Base-by-base conservation (phyloP, 2,113 vertebrate species). In the Corythornis madagascariensis region DNA sequence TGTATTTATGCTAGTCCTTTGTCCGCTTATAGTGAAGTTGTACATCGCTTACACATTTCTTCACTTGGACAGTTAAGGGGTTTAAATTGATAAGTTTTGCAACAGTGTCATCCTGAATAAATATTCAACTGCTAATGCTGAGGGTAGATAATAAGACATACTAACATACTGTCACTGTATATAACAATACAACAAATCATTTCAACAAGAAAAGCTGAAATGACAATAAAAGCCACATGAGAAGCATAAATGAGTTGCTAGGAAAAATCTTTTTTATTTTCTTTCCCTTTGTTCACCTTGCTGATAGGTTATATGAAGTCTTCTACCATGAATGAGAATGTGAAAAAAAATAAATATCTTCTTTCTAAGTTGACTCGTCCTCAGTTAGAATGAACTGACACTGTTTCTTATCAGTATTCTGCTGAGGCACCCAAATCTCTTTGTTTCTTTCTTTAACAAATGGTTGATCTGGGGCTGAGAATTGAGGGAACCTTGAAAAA, bases 371-470 rank as follows among this genome's bases (percentile, higher is more conserved):
- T 78, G 57, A 16, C 15, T 90, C 83, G 40, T 91, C 61, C 60
- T 94, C 73, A 29, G 63, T 52, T 95, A 74, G 90, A 97, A 93
- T 64, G 74, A 92, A 61, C 79, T 94, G 83, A 48, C 16, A 59
- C n/a, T 20, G 21, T 73, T 92, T 86, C 92, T 95, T 93, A 95
- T 96, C 94, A 83, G 93, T 94, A 95, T 97, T 96, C 94, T 84
- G 80, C 83, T 83, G 94, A 85, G 86, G 64, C 73, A 81, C n/a
- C 42, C 63, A n/a, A 40, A 75, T 43, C 71, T 83, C 26, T 88
- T 95, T 75, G 61, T 94, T 93, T 96, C 81, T 89, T 95, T 93
- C 93, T 96, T 95, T 95, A 96, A 95, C 89, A 96, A 91, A 96
- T 95, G 92, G 95, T 97, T 95, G 94, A 97, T 95, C 94, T 94